Conservation (phyloP, 2,113 vertebrate genomes). For the Thunnus maccoyii region DNA sequence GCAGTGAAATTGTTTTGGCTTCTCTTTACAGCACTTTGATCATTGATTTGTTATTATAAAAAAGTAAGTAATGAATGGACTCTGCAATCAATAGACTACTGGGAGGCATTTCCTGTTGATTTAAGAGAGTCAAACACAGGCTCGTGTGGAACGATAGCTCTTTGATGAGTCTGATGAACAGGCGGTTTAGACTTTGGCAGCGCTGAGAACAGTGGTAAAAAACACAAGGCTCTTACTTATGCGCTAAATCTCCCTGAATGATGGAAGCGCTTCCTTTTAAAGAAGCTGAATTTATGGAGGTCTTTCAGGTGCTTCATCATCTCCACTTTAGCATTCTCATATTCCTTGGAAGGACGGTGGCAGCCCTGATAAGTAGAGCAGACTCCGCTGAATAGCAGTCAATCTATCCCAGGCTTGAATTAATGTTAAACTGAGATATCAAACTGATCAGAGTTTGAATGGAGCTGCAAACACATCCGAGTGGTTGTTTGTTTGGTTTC, state of each 20-base stretch:
- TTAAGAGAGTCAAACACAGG: constrained; percentile 62
- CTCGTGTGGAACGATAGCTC: constrained; percentile 44
- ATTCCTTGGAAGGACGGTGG: constrained; percentile 12
- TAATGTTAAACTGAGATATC: constrained; percentile 5
- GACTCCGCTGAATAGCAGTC: neutral
- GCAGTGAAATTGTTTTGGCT: constrained; percentile 1
- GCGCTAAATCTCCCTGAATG: constrained; percentile 46
- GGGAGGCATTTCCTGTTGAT: constrained; percentile 65
- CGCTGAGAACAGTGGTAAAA: constrained; percentile 19
- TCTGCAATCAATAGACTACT: constrained; percentile 44
- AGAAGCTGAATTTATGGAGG: constrained; percentile 32
- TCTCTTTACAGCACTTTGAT: neutral
- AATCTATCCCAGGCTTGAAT: neutral
- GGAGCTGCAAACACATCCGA: neutral
- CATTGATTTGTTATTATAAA: constrained; percentile 39
- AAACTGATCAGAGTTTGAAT: constrained; percentile 14
- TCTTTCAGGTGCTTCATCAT: constrained; percentile 28
- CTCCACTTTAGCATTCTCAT: constrained; percentile 5
- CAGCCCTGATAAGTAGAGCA: constrained; percentile 9
- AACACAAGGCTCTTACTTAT: constrained; percentile 12
- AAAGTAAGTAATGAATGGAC: constrained; percentile 63
- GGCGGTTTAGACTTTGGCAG: constrained; percentile 45
- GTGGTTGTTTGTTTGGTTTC: neutral
- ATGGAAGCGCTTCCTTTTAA: constrained; percentile 30
- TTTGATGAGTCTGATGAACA: constrained; percentile 55